phyloP scores from a whole-genome alignment of 2,113 vertebrate genomes.

The Hippocampus mohnikei region DNA sequence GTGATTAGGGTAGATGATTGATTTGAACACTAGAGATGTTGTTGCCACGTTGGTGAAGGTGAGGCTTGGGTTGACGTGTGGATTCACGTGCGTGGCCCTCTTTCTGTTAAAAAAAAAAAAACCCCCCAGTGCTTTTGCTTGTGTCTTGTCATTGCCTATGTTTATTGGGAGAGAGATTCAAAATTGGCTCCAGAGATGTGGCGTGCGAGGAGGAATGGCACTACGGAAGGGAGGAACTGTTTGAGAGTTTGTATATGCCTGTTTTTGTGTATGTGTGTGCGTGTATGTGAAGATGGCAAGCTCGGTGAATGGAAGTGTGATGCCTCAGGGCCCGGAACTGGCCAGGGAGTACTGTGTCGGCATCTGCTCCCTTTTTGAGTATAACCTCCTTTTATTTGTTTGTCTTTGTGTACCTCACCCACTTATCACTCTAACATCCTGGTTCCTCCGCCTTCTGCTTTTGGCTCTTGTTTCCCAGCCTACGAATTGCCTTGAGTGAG shows the following conservation, averaged over 20 bases:
- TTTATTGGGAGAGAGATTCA: neutral
- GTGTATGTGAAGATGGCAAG: constrained; percentile 44
- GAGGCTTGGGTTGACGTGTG: constrained; percentile 21
- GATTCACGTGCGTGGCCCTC: constrained; percentile 6
- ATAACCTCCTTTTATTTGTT: constrained; percentile 8
- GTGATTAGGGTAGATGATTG: constrained; percentile 33
- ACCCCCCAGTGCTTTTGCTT: neutral
- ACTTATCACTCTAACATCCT: neutral
- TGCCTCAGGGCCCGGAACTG: constrained; percentile 44
- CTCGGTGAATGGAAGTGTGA: constrained; percentile 55
- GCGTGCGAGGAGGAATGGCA: constrained; percentile 28
- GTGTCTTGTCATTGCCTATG: neutral
- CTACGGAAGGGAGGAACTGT: constrained; percentile 29
- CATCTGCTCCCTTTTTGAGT: constrained; percentile 59
- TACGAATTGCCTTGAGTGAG: neutral
- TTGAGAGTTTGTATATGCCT: constrained; percentile 34
- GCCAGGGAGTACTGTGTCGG: constrained; percentile 63
- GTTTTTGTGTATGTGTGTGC: constrained; percentile 4
- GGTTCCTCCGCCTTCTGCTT: constrained; percentile 1
- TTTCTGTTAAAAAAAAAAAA: neutral
- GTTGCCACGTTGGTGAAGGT: constrained; percentile 40
- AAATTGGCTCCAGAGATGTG: constrained; percentile 28
- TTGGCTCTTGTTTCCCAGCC: constrained; percentile 4
- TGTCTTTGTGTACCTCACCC: constrained; percentile 3
- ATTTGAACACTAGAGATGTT: constrained; percentile 12